These are phyloP conservation scores for Gandaritis pyraliata DNA, from an alignment of 2,888 invertebrate species.

Conservation along the genomic window DNA sequence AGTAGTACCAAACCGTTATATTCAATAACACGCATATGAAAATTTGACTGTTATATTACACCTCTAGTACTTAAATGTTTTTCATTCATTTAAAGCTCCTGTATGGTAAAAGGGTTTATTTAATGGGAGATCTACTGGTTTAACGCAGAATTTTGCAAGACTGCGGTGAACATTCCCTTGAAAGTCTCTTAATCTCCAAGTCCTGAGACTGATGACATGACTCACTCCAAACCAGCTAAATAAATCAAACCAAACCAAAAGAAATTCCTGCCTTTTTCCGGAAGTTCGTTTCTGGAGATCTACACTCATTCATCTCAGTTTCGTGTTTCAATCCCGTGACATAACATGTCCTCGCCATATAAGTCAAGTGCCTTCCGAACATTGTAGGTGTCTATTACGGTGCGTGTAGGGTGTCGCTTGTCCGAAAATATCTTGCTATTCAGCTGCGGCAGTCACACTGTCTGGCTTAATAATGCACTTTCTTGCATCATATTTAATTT, in stretches of 20 bases:
- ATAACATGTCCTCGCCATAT: slow-evolving; percentile 70
- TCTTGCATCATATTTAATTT: slow-evolving; percentile 2
- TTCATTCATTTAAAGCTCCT: too few relatives aligned
- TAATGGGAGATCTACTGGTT: too few relatives aligned
- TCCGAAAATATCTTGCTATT: slow-evolving; percentile 74
- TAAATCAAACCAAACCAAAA: slow-evolving; percentile 5
- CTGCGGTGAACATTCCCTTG: too few relatives aligned
- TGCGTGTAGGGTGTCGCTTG: slow-evolving; percentile 65
- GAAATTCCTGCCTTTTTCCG: slow-evolving; percentile 26
- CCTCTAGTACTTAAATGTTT: too few relatives aligned
- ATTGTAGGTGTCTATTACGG: slow-evolving; percentile 67
- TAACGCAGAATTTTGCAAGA: too few relatives aligned
- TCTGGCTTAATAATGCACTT: slow-evolving; percentile 32
- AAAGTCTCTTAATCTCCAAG: too few relatives aligned
- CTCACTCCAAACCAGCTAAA: neutral
- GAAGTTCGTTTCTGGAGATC: slow-evolving; percentile 43
- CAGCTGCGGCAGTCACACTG: slow-evolving; percentile 62
- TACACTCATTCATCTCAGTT: slow-evolving; percentile 47
- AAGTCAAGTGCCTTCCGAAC: slow-evolving; percentile 63
- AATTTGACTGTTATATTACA: too few relatives aligned
- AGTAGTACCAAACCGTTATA: too few relatives aligned
- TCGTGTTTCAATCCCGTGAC: slow-evolving; percentile 58
- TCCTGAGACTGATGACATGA: too few relatives aligned
- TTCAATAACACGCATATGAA: too few relatives aligned
- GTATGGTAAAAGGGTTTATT: too few relatives aligned